Evolutionary conservation across 2,888 invertebrate species (phyloP), one percentile per base, ranked within the genome.

Genomic region (Melanotus villosus): DNA sequence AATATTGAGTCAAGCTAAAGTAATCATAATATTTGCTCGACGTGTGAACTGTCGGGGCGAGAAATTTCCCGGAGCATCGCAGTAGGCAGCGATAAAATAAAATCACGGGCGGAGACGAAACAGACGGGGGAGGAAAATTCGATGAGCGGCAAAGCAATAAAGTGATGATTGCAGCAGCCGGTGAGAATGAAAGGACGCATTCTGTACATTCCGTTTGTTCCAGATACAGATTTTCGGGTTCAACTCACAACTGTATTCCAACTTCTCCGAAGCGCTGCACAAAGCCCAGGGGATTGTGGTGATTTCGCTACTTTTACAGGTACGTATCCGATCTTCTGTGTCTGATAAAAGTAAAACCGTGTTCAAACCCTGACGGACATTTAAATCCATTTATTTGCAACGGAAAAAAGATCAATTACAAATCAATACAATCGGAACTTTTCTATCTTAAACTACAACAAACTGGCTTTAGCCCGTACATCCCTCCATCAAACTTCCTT

Each of bases 211-310:
- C 77, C 74, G 72, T 76, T 86, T 86, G 83, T 90, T 91, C 76
- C 92, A 98, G 98, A 93, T 98, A 83, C 98, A 99, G 90, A 94
- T 98, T 88, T 95, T 97, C 86, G 98, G 98, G 80, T 99, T 96
- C 90, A 99, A 99, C 88, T 95, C 96, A 70, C 97, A 98, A 86
- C 90, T 99, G 77, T 98, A 98, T 88, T 92, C 93, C 81, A 98
- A 98, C 89, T 96, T 97, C 87, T 94, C 97, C 65, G 96, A 97
- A 85, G 98, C 98, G 74, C 88, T 96, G 80, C 93, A 94, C 83
- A 93, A 95, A 84, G 96, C 98, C 73, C 95, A 97, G 85, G 99
- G 99, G 80, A 92, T 99, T 83, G 95, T 97, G 76, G 97, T 96
- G 73, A 93, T 99, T 82, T 95, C 98, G 71, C 90, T 98, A 76